Base-by-base conservation (phyloP, 2,113 vertebrate genomes). In the Dolichotis patagonum region DNA sequence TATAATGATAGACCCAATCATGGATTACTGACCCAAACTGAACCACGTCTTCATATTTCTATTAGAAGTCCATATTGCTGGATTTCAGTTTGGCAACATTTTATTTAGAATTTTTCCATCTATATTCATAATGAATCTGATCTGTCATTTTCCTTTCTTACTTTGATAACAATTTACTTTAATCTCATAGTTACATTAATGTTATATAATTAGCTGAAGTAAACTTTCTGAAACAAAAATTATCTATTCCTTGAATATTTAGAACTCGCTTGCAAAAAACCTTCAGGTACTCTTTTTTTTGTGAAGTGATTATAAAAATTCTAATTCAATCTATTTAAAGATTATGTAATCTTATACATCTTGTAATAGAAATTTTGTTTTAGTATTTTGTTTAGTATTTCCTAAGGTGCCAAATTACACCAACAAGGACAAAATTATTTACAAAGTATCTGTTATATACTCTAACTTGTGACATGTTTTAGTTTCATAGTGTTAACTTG, bases 221-320 rank as follows among this genome's bases (percentile, higher is more conserved):
- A 86, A 62, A 93, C 73, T 38, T 92, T 97, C 7, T 67, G 1
- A 67, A 80, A 94, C 17, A 67, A 17, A 97, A 96, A 93, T 85
- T 30, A 85, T 60, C 41, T 17, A 94, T 46, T 75, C 3, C 14
- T 81, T 90, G 22, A 84, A 83, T 93, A 46, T 62, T 97, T 46
- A 92, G 82, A 96, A 94, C 56, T 87, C 38, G 80, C 5, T 69
- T 75, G 16, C 26, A 96, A 85, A 96, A 30, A n/a, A 24, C 12
- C 3, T 17, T 91, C 69, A 88, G 46, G 38, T 88, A 19, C 28
- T 95, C 56, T 17, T n/a, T 69, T n/a, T 85, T 87, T 85, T 89
- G 22, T 22, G n/a, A 71, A n/a, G 95, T 94, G 85, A 94, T 86
- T 83, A 78, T 94, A 75, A 95, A 96, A 95, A 12, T 38, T 94